Conservation (phyloP, 1,140 invertebrate species). For the Charaxes varanes region DNA sequence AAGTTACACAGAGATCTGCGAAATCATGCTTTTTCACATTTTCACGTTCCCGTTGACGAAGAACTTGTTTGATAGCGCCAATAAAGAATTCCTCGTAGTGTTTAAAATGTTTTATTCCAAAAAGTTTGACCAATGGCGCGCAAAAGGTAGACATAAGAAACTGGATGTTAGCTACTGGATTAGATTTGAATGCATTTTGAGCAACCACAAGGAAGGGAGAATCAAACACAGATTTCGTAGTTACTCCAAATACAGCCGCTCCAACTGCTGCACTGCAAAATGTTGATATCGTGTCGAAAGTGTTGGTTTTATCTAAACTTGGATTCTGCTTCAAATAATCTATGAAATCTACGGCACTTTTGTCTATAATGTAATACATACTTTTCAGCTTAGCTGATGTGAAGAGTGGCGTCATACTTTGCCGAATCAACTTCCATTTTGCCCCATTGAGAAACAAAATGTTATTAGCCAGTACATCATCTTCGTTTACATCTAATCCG, state of each 20-base stretch:
- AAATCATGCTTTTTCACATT: constrained; percentile 34
- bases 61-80: constrained; percentile 30
- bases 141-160: constrained; percentile 19
- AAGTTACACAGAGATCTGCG: constrained; percentile 34
- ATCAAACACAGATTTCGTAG: constrained; percentile 26
- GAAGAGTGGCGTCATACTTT: constrained; percentile 63
- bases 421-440: constrained; percentile 60
- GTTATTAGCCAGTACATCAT: constrained; percentile 73
- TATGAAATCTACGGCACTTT: constrained; percentile 39
- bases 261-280: constrained; percentile 30
- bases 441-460: constrained; percentile 63
- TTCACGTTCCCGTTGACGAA: constrained; percentile 27
- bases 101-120: constrained; percentile 28
- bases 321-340: constrained; percentile 28
- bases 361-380: constrained; percentile 59
- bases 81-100: constrained; percentile 33
- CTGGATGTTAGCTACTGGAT: constrained; percentile 19
- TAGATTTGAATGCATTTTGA: constrained; percentile 14
- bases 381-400: constrained; percentile 60
- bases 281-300: too few species aligned
- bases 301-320: constrained; percentile 18
- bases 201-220: constrained; percentile 35
- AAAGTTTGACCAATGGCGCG: constrained; percentile 12
- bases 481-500: constrained; percentile 67
- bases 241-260: constrained; percentile 34